These are phyloP conservation scores for Oreochromis grahami DNA, from an alignment of 2,797 vertebrate genomes.

Conservation along the genomic window DNA sequence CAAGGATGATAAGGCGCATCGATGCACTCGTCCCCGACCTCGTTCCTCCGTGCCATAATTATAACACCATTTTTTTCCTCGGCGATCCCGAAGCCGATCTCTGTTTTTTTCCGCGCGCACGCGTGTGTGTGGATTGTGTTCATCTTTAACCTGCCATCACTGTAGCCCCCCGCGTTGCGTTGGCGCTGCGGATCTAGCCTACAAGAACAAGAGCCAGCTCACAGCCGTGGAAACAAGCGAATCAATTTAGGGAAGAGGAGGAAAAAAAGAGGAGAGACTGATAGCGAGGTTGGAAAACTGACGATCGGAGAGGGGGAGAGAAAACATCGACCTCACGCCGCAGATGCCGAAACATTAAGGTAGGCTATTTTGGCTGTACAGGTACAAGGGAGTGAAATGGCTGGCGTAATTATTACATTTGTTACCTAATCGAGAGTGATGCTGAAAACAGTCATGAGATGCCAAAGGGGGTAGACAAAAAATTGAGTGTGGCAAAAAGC, in stretches of 20 bases:
- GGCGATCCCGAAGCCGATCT: slow-evolving; percentile 29
- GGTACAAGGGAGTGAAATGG: slow-evolving; percentile 55
- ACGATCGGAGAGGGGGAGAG: slow-evolving; percentile 28
- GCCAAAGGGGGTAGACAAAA: neutral
- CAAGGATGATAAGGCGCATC: slow-evolving; percentile 67
- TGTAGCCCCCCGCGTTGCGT: slow-evolving; percentile 69
- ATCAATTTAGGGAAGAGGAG: slow-evolving; percentile 55
- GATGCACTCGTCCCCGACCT: slow-evolving; percentile 59
- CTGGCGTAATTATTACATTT: slow-evolving; percentile 55
- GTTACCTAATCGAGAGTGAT: slow-evolving; percentile 30
- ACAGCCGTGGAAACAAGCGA: slow-evolving; percentile 66
- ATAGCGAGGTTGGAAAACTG: slow-evolving; percentile 41
- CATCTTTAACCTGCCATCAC: slow-evolving; percentile 60
- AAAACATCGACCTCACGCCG: slow-evolving; percentile 52
- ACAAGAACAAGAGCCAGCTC: slow-evolving; percentile 68
- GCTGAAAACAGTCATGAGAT: slow-evolving; percentile 1
- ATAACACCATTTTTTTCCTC: slow-evolving; percentile 29
- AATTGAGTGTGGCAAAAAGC: slow-evolving; percentile 2
- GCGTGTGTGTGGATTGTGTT: slow-evolving; percentile 55
- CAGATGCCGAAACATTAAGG: slow-evolving; percentile 54
- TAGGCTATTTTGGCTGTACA: slow-evolving; percentile 32
- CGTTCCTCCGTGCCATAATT: slow-evolving; percentile 42
- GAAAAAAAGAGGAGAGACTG: slow-evolving; percentile 24
- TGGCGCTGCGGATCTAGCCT: slow-evolving; percentile 74
- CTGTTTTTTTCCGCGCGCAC: neutral